A percentile compares a stretch with the other conserved stretches of the same genome.
Evolutionary conservation across 1,140 invertebrate species (phyloP).

Genomic region (Drepana arcuata): DNA sequence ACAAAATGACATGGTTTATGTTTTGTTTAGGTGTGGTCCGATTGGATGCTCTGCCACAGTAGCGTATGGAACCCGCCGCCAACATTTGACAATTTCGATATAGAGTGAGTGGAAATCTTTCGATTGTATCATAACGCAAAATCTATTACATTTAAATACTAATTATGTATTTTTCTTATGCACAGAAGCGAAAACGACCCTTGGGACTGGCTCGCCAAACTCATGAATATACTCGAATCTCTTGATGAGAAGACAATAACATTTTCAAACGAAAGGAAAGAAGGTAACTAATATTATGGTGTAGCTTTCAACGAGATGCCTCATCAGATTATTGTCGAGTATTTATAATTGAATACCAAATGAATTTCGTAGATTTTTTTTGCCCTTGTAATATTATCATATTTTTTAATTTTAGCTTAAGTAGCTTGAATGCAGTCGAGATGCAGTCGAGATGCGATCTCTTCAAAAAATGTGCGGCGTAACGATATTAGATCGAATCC

Average conservation of each 20-base stretch:
- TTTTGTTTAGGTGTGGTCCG: slow-evolving; percentile 84
- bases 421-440: too few species aligned
- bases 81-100: slow-evolving; percentile 82
- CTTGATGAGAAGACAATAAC: slow-evolving; percentile 73
- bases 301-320: too few species aligned
- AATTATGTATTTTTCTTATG: slow-evolving; percentile 32
- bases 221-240: slow-evolving; percentile 82
- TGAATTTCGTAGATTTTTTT: too few species aligned
- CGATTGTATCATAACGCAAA: background rate
- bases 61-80: slow-evolving; percentile 90
- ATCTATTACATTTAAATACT: slow-evolving; percentile 3
- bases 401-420: too few species aligned
- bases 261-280: slow-evolving; percentile 55
- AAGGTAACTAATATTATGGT: slow-evolving; percentile 50
- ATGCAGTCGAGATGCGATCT: too few species aligned
- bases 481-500: too few species aligned
- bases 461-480: too few species aligned
- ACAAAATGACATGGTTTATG: too few species aligned
- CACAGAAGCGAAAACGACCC: slow-evolving; percentile 82
- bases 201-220: slow-evolving; percentile 82
- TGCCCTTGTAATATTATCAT: too few species aligned
- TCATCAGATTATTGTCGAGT: too few species aligned
- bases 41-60: slow-evolving; percentile 91
- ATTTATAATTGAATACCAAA: too few species aligned
- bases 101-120: slow-evolving; percentile 77